These are phyloP conservation scores for Luperina nickerlii DNA, from an alignment of 2,888 invertebrate species.

Conservation along the genomic window DNA sequence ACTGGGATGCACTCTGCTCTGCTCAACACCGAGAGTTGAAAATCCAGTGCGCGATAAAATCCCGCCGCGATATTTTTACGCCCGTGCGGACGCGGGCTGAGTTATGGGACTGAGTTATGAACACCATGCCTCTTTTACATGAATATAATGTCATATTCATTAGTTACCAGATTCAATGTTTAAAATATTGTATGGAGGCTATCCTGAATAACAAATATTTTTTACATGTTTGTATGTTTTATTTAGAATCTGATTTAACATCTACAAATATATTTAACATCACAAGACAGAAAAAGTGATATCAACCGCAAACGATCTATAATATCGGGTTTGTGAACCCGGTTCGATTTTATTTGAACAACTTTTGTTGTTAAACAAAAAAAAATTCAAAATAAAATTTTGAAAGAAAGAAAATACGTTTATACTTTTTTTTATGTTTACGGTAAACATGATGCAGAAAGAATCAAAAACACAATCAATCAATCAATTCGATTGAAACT, in stretches of 20 bases:
- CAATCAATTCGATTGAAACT: too few species aligned
- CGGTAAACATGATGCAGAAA: too few species aligned
- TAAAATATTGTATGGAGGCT: conserved; percentile 54
- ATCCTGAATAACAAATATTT: conserved; percentile 59
- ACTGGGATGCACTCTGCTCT: neutral
- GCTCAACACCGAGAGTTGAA: neutral
- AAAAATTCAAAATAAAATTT: too few species aligned
- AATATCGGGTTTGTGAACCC: neutral
- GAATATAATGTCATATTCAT: conserved; percentile 26
- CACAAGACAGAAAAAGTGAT: neutral
- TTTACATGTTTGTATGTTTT: conserved; percentile 44
- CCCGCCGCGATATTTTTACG: neutral
- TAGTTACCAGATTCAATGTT: conserved; percentile 51
- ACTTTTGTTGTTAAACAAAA: too few species aligned
- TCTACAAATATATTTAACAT: neutral
- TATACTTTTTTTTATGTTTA: too few species aligned
- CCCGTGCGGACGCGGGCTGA: too few species aligned
- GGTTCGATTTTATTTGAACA: too few species aligned
- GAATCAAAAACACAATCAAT: too few species aligned
- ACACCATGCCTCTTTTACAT: conserved; percentile 11
- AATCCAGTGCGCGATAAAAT: neutral
- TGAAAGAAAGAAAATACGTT: too few species aligned
- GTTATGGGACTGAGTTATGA: neutral
- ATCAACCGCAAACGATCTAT: neutral
- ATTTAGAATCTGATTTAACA: conserved; percentile 14